Evolutionary conservation across 2,888 invertebrate species (phyloP).

Genomic region (Megamerina dolium): DNA sequence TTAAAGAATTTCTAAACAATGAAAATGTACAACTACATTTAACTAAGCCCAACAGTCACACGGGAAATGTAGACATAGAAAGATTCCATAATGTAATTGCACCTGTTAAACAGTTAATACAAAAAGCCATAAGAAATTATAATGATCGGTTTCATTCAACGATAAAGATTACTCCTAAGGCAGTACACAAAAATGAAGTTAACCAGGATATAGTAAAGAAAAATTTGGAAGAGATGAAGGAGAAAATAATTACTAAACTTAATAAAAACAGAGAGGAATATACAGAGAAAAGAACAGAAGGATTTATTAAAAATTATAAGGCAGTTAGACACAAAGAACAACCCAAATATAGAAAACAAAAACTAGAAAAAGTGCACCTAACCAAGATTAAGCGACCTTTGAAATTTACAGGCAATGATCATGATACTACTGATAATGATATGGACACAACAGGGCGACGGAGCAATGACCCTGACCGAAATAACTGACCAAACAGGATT

Average conservation of each 20-base stretch:
- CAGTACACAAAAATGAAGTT: too few species aligned
- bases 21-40: conserved; percentile 17
- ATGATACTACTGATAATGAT: conserved; percentile 3
- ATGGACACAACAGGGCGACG: background rate
- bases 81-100: too few species aligned
- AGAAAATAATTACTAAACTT: too few species aligned
- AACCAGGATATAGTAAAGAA: too few species aligned
- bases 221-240: too few species aligned
- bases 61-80: too few species aligned
- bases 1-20: conserved; percentile 16
- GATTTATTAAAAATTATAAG: background rate
- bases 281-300: too few species aligned
- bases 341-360: conserved; percentile 15
- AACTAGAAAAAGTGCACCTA: conserved; percentile 14
- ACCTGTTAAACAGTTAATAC: conserved; percentile 12
- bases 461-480: conserved; percentile 3
- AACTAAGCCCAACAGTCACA: too few species aligned
- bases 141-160: too few species aligned
- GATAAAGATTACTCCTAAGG: too few species aligned
- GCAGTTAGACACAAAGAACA: conserved; percentile 16
- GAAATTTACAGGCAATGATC: conserved; percentile 15
- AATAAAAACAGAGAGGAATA: too few species aligned
- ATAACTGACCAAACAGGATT: conserved; percentile 14
- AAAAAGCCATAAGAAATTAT: too few species aligned
- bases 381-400: conserved; percentile 16